Evolutionary conservation across 2,797 vertebrate genomes (phyloP).

Genomic region (Pristis pectinata): DNA sequence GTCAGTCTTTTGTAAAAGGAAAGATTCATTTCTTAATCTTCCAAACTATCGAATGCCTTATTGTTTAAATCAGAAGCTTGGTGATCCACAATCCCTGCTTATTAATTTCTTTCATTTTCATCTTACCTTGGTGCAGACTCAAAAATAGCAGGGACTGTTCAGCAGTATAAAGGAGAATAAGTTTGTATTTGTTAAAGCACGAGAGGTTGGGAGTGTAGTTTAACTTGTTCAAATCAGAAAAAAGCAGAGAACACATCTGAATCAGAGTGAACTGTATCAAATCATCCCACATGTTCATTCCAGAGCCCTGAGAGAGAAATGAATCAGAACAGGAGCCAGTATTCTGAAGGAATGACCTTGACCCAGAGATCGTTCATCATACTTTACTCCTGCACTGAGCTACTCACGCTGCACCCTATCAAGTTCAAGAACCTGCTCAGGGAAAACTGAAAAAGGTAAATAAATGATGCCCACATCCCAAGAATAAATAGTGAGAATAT

Average conservation of each 20-base stretch:
- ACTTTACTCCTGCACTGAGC: too few species aligned
- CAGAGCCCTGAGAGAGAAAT: neutral
- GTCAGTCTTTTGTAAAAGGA: neutral
- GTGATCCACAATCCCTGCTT: neutral
- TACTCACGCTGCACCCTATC: neutral
- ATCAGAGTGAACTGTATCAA: neutral
- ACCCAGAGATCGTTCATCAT: neutral
- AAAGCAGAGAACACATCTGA: neutral
- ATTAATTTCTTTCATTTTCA: neutral
- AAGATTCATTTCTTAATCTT: neutral
- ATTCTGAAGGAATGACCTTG: neutral
- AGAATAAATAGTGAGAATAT: neutral
- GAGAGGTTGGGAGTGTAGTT: neutral
- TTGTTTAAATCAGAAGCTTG: neutral
- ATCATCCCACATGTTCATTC: neutral
- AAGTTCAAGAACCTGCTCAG: neutral
- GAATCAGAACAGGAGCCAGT: neutral
- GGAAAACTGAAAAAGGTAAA: too few species aligned
- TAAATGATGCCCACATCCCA: neutral
- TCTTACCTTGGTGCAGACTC: neutral
- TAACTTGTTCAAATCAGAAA: neutral
- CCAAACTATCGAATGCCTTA: neutral
- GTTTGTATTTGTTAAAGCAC: neutral
- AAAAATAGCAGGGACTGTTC: neutral
- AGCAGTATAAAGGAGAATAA: neutral